These are phyloP conservation scores for Pandion haliaetus DNA, from an alignment of 2,113 vertebrate species.

Conservation along the genomic window DNA sequence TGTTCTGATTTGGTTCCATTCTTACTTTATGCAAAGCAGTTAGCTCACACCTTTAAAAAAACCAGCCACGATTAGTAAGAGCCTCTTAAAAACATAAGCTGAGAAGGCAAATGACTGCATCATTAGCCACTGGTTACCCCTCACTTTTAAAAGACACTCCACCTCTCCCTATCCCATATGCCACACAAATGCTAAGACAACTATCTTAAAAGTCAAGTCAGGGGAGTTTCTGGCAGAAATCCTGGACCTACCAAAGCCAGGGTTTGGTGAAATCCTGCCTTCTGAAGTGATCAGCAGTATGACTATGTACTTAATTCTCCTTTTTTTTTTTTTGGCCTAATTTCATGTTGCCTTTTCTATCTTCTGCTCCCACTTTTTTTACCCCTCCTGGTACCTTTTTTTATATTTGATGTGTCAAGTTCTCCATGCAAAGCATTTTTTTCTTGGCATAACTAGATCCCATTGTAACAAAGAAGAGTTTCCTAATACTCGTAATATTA, in stretches of 20 bases:
- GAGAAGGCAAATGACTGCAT: not conserved
- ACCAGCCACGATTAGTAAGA: not conserved
- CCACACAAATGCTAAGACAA: not conserved
- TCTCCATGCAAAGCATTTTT: not conserved
- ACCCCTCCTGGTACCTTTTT: not conserved
- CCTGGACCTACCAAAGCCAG: not conserved
- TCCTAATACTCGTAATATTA: not conserved
- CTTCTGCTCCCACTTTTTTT: not conserved
- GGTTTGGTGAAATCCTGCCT: not conserved
- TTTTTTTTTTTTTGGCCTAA: rapidly evolving
- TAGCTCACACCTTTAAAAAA: not conserved
- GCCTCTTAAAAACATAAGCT: not conserved
- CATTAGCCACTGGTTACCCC: not conserved
- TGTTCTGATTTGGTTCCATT: not conserved
- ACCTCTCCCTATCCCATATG: not conserved
- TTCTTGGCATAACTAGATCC: not conserved
- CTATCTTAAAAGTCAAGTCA: not conserved
- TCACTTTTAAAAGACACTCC: not conserved
- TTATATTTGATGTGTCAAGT: not conserved
- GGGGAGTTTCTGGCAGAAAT: not conserved
- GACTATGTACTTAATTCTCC: not conserved
- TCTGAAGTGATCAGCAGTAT: not conserved
- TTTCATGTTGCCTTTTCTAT: not conserved
- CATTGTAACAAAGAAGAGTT: not conserved
- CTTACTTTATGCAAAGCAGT: not conserved